These are phyloP conservation scores for Busseola fusca DNA, from an alignment of 2,888 invertebrate species.

Conservation along the genomic window DNA sequence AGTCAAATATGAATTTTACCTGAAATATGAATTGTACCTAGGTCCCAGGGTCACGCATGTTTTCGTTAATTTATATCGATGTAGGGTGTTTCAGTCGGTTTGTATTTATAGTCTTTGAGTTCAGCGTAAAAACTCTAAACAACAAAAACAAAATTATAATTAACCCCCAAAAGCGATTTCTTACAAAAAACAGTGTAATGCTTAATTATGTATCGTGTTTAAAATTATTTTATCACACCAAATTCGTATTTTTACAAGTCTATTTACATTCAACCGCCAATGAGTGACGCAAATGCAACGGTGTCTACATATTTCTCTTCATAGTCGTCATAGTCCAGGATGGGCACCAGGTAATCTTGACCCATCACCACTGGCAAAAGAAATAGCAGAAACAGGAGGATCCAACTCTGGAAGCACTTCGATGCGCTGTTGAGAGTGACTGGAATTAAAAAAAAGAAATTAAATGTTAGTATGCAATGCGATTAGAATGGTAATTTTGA, in stretches of 20 bases:
- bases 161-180: slow-evolving; percentile 10
- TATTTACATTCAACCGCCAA: slow-evolving; percentile 69
- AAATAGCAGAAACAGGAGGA: slow-evolving; percentile 76
- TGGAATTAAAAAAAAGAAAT: slow-evolving; percentile 67
- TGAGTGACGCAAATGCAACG: slow-evolving; percentile 63
- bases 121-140: neutral
- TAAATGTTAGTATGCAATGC: slow-evolving; percentile 6
- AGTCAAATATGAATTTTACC: neutral
- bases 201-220: slow-evolving; percentile 42
- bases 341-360: slow-evolving; percentile 65
- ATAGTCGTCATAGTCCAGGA: slow-evolving; percentile 66
- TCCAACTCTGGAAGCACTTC: slow-evolving; percentile 74
- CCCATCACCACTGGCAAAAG: slow-evolving; percentile 76
- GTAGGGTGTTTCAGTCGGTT: neutral
- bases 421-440: slow-evolving; percentile 79
- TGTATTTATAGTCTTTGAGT: neutral
- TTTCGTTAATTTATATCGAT: neutral
- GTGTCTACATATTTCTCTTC: slow-evolving; percentile 62
- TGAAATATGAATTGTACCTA: no score
- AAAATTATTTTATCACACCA: slow-evolving; percentile 55
- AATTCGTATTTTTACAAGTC: slow-evolving; percentile 57
- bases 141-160: neutral
- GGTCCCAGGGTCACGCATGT: neutral
- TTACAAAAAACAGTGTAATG: slow-evolving; percentile 46
- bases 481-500: neutral